These are phyloP conservation scores for Falco rusticolus DNA, from an alignment of 2,797 vertebrate genomes.

Conservation along the genomic window DNA sequence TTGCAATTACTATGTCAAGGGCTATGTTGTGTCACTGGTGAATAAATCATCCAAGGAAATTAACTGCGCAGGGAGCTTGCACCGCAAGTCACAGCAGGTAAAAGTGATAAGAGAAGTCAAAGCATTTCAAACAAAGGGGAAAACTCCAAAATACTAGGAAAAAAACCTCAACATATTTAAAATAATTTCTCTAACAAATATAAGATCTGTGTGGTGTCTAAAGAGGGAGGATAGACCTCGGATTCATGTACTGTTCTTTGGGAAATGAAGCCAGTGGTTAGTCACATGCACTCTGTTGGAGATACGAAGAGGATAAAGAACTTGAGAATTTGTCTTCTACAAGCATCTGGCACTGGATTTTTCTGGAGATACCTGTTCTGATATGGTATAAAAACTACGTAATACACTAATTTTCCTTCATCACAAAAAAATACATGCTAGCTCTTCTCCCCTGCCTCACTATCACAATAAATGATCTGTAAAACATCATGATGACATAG, in stretches of 20 bases:
- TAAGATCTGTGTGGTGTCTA: not conserved
- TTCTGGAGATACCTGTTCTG: not conserved
- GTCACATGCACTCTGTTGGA: not conserved
- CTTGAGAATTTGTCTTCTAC: not conserved
- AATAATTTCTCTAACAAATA: not conserved
- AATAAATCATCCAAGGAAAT: slow-evolving; percentile 56
- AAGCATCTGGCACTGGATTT: not conserved
- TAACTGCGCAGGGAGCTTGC: not conserved
- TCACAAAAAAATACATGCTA: not conserved
- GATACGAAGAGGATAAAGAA: not conserved
- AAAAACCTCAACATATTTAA: not conserved
- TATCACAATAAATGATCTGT: not conserved
- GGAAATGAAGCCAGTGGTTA: not conserved
- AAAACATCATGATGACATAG: not conserved
- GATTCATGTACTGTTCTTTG: not conserved
- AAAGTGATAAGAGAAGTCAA: not conserved
- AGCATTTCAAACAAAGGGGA: not conserved
- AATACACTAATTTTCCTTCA: not conserved
- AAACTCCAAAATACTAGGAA: not conserved
- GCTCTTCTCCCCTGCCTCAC: not conserved
- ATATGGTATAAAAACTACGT: not conserved
- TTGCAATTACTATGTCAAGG: slow-evolving; percentile 6
- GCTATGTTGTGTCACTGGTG: slow-evolving; percentile 33
- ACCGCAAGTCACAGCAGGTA: slow-evolving; percentile 23
- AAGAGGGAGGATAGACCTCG: not conserved